Evolutionary conservation across 92 coral and sea anemone species (phyloP), one percentile per base, ranked within the genome.

Genomic region (Epizoanthus illoricatus): DNA sequence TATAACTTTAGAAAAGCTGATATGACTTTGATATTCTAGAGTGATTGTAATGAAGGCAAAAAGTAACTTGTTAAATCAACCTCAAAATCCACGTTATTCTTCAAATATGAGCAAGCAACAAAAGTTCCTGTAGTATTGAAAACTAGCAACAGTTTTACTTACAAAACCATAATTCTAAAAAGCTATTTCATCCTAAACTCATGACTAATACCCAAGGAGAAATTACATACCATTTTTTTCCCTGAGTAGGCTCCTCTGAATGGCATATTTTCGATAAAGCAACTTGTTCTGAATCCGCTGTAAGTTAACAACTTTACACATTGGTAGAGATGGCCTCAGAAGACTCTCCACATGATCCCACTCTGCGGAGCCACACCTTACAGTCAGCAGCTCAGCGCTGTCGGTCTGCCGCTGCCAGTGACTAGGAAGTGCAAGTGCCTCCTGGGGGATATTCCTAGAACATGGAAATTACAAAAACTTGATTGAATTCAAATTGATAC

Each of bases 221-320:
- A 49, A 49, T 49, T 8, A 67, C 89, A 62, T 15, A 92, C 95
- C 95, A 88, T 90, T 90, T 71, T 90, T 90, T 62, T 93, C 92
- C 52, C 80, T 84, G 58, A 90, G 72, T 47, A 93, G 76, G 49
- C 80, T 85, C 47, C 89, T 73, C 76, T 93, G 97, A 68, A 90
- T 83, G 21, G 92, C 88, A 81, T 93, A 93, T 61, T 91, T 90
- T 76, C 84, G 83, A 74, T 86, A 89, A 6, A 93, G 91, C 91
- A 90, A 90, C 74, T 85, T 85, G 78, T 90, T 93, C 71, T 90
- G 89, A 5, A 93, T 85, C 39, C 92, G 86, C 65, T 93, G 88
- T 19, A 93, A 81, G 58, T 80, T 65, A 7, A 76, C 76, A 17
- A 90, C 85, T 20, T 54, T 23, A 49, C 91, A 85, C 36, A 36